Conservation (phyloP, 1,140 invertebrate genomes). For the Ostrea edulis region DNA sequence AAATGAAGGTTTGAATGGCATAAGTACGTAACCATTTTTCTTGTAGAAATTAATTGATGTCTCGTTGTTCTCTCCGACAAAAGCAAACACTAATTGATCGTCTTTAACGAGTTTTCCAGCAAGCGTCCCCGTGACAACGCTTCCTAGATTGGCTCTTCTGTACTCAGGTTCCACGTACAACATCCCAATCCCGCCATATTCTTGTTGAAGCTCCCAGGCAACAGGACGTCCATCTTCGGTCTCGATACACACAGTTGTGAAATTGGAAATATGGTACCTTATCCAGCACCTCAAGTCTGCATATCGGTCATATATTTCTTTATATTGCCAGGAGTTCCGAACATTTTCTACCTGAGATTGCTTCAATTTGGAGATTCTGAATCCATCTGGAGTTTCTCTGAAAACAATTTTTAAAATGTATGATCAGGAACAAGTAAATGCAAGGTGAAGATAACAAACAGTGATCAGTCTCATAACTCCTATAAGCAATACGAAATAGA, state of each 20-base stretch:
- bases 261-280: not conserved
- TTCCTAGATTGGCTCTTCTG: not conserved
- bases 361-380: not conserved
- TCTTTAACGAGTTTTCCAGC: not conserved
- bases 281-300: not conserved
- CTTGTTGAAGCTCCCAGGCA: not conserved
- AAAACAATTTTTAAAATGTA: too few species aligned
- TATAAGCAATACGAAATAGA: too few species aligned
- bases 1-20: not conserved
- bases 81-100: not conserved
- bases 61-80: not conserved
- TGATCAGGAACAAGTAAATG: too few species aligned
- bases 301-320: not conserved
- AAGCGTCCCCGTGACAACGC: not conserved
- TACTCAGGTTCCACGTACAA: constrained; percentile 7
- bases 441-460: too few species aligned
- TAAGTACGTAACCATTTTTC: not conserved
- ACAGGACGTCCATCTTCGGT: not conserved
- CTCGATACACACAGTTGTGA: not conserved
- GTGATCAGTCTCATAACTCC: too few species aligned
- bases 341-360: not conserved
- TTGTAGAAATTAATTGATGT: not conserved
- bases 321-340: not conserved
- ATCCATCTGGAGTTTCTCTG: not conserved
- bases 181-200: not conserved